A percentile compares a stretch with the other conserved stretches of the same genome.
phyloP scores from a whole-genome alignment of 2,113 vertebrate genomes.

The Peromyscus leucopus region DNA sequence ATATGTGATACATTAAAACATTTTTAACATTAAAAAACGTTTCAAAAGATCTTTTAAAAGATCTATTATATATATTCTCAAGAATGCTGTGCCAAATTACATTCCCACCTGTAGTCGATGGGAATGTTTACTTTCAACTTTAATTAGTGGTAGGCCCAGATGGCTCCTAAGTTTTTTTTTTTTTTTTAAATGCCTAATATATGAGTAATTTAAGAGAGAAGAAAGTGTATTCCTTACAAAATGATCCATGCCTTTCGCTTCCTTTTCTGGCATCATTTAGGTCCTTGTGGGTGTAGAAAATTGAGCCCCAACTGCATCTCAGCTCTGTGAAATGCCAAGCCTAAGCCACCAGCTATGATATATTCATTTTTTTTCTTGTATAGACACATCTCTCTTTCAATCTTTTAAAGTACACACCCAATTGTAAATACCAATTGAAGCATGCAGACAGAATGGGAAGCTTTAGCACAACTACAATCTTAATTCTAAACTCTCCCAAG shows the following conservation, averaged over 20 bases:
- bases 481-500: conserved; percentile 23
- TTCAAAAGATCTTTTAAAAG: conserved; percentile 49
- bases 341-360: neutral
- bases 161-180: conserved; percentile 43
- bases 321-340: neutral
- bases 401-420: neutral
- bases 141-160: conserved; percentile 60
- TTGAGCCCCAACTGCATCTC: conserved; percentile 26
- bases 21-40: conserved; percentile 44
- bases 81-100: conserved; percentile 4
- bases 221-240: neutral
- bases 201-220: conserved; percentile 36
- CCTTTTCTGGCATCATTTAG: neutral
- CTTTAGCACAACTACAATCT: conserved; percentile 33
- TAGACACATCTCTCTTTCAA: neutral
- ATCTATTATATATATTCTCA: neutral
- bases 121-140: conserved; percentile 64
- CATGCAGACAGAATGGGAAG: conserved; percentile 5
- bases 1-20: conserved; percentile 11
- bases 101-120: conserved; percentile 47
- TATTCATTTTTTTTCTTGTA: neutral
- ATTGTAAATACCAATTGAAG: conserved; percentile 44
- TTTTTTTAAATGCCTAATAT: conserved; percentile 28
- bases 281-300: neutral
- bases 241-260: neutral